These are phyloP conservation scores for Scophthalmus maximus DNA, from an alignment of 2,113 vertebrate genomes.

Conservation along the genomic window DNA sequence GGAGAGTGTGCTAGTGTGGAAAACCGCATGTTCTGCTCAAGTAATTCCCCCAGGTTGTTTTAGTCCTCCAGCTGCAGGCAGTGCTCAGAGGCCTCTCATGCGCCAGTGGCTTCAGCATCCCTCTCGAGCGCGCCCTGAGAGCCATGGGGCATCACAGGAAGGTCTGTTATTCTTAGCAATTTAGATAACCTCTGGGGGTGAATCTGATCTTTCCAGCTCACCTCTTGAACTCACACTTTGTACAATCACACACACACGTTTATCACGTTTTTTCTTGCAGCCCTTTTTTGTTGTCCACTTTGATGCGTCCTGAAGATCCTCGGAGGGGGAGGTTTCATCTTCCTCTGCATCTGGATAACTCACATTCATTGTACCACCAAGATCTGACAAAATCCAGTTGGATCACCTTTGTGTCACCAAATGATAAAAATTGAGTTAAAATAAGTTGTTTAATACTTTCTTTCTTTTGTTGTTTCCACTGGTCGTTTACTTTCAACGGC, in stretches of 20 bases:
- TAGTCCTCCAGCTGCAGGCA: conserved; percentile 46
- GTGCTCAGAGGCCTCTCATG: conserved; percentile 46
- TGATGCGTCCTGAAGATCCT: no score
- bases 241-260: no score
- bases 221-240: no score
- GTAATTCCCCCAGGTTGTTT: conserved; percentile 30
- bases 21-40: conserved; percentile 46
- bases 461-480: not conserved
- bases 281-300: no score
- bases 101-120: conserved; percentile 33
- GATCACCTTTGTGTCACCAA: no score
- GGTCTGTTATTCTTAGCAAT: conserved; percentile 69
- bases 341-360: no score
- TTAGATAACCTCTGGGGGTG: conserved; percentile 53
- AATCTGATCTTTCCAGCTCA: conserved; percentile 32
- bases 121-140: conserved; percentile 47
- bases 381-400: no score
- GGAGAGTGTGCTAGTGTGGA: conserved; percentile 5
- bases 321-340: no score
- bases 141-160: conserved; percentile 64
- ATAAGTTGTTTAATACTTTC: not conserved
- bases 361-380: no score
- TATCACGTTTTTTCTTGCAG: not conserved
- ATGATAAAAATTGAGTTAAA: no score
- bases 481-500: no score